Base-by-base conservation (phyloP, 1,140 invertebrate genomes). In the Anthonomus grandis region DNA sequence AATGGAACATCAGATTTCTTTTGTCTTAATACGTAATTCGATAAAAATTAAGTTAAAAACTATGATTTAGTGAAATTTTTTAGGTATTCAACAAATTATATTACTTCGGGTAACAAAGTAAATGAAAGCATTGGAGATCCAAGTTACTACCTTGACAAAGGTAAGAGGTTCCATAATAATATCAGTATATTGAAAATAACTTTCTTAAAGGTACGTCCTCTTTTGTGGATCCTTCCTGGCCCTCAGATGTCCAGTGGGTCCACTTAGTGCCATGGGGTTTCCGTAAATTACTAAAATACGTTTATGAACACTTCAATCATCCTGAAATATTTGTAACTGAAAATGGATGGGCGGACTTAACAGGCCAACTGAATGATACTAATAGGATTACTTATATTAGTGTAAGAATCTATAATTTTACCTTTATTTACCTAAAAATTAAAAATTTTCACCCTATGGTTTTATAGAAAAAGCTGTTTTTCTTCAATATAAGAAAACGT, bases 241-340 rank as follows among this genome's bases (percentile, higher is more conserved):
- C 46, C 22, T 37, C 45, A 4, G 22, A 46, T 22, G 52, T 38
- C 6, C 2, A 17, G n/a, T 49, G 54, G 46, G 10, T 57, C 9
- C 25, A 21, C 34, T 41, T 18, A 10, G 55, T 50, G 17, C 86
- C 87, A 2, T 83, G 81, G 75, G 87, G 87, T 4, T 79, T 90
- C 59, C 75, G 85, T 17, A 80, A 81, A 57, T 67, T 83, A 18
- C 70, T 90, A 12, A 82, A 81, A 47, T 88, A 83, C 81, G 83
- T 90, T 45, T 79, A 80, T 41, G 77, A 80, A 6, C 68, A 74
- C 2, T 85, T 83, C 59, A 74, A 76, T 9, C 76, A 81, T 52
- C 70, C 78, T 1, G 67, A 75, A 45, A 70, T 83, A 17, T 70
- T 78, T 23, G 76, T 85, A n/a, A 81, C 80, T 6, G 84, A 85